Evolutionary conservation across 2,888 invertebrate genomes (phyloP).

Genomic region (Ichneumoninae sp.): DNA sequence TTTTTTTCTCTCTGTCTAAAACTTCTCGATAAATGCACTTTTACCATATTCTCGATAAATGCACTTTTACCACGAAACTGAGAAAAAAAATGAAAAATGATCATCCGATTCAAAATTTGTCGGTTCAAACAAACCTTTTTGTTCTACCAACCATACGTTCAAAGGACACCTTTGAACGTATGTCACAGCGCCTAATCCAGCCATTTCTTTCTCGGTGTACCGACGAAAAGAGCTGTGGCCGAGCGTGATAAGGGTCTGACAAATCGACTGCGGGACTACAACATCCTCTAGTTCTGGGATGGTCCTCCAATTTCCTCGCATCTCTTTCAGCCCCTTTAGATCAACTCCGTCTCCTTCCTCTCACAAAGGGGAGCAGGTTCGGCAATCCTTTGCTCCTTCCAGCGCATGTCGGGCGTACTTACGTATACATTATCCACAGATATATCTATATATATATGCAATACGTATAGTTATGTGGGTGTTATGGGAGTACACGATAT

Average conservation of each 20-base stretch:
- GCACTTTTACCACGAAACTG: too few relatives aligned
- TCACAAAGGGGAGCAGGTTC: conserved; percentile 3
- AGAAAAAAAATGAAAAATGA: too few relatives aligned
- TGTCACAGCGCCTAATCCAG: too few relatives aligned
- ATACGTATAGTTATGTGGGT: conserved; percentile 19
- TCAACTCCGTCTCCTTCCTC: neutral
- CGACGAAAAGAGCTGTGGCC: neutral
- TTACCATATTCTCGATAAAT: too few relatives aligned
- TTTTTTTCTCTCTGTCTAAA: too few relatives aligned
- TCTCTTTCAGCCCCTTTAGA: neutral
- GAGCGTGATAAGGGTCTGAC: neutral
- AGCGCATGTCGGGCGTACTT: neutral
- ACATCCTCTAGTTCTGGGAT: neutral
- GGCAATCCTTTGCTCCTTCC: conserved; percentile 8
- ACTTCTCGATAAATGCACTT: too few relatives aligned
- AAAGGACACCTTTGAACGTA: too few relatives aligned
- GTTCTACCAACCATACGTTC: too few relatives aligned
- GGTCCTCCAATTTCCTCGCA: conserved; percentile 3
- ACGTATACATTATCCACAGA: neutral
- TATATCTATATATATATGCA: conserved; percentile 1
- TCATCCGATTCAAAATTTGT: too few relatives aligned
- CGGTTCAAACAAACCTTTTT: too few relatives aligned
- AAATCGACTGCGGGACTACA: neutral
- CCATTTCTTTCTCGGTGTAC: too few relatives aligned
- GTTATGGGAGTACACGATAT: conserved; percentile 11